Percentiles rank a stretch among this genome's conserved stretches.
These are phyloP conservation scores for Imbricaverruca yamaguchii DNA, from an alignment of 2,888 invertebrate species.

Conservation along the genomic window DNA sequence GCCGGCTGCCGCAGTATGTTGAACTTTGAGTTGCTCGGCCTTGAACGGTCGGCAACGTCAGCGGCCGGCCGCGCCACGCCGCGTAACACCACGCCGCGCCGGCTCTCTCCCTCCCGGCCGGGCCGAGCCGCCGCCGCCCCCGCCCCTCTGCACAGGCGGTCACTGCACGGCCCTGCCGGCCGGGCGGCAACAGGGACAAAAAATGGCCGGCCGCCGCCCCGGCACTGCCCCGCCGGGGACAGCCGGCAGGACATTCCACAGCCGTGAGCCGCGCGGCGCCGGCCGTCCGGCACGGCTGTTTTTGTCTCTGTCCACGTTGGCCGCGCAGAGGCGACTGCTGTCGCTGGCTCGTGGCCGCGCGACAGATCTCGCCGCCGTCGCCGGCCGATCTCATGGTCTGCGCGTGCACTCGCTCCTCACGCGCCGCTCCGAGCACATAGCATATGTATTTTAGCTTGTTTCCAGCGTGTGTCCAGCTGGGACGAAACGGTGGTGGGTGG, in stretches of 20 bases:
- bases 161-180: neutral
- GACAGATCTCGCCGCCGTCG: too few species aligned
- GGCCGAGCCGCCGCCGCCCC: neutral
- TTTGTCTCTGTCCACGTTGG: neutral
- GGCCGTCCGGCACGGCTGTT: neutral
- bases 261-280: neutral
- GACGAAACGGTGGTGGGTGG: neutral
- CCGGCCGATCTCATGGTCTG: too few species aligned
- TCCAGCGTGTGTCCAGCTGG: neutral
- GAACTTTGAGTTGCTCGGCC: constrained; percentile 13
- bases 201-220: neutral
- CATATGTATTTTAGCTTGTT: neutral
- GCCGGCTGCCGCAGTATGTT: constrained; percentile 26
- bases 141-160: neutral
- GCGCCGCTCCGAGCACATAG: neutral
- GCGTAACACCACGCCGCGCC: too few species aligned
- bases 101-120: too few species aligned
- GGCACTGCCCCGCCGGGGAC: neutral
- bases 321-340: neutral
- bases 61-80: neutral
- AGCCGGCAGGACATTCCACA: constrained; percentile 1
- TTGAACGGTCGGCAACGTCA: neutral
- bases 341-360: neutral
- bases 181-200: neutral
- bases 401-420: neutral